phyloP scores from a whole-genome alignment of 2,888 invertebrate species.

The Coremacera marginata region DNA sequence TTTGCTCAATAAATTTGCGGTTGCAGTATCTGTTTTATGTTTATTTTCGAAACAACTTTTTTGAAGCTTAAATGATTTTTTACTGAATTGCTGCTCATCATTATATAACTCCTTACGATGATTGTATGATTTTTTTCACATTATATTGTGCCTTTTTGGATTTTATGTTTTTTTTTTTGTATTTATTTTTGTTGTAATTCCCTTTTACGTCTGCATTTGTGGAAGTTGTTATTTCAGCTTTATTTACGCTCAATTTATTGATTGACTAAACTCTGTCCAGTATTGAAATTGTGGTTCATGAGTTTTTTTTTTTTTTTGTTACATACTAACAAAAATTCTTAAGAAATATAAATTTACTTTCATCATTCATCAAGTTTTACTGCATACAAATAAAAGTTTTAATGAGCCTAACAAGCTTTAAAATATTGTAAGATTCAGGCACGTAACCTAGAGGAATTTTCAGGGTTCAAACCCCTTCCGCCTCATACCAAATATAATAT shows the following conservation, averaged over 20 bases:
- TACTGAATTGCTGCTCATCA: not conserved
- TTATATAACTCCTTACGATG: constrained; percentile 27
- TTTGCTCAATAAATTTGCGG: too few species aligned
- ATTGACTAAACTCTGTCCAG: constrained; percentile 17
- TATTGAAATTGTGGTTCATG: not conserved
- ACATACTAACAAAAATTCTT: too few species aligned
- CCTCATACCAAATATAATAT: too few species aligned
- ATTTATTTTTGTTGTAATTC: constrained; percentile 7
- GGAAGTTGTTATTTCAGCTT: not conserved
- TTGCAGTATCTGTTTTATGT: too few species aligned
- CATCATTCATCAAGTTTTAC: too few species aligned
- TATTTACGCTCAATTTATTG: constrained; percentile 44
- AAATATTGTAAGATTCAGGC: too few species aligned
- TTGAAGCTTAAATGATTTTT: not conserved
- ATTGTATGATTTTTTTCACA: constrained; percentile 11
- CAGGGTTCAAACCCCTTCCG: too few species aligned
- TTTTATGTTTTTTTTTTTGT: not conserved
- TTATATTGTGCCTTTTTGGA: not conserved
- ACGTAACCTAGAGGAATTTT: too few species aligned
- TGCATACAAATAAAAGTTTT: too few species aligned
- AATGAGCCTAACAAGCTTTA: too few species aligned
- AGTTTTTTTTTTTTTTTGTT: not conserved
- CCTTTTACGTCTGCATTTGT: not conserved
- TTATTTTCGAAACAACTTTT: too few species aligned
- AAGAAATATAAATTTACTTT: too few species aligned